Conservation (phyloP, 2,888 invertebrate species). For the Drosophila limbata region DNA sequence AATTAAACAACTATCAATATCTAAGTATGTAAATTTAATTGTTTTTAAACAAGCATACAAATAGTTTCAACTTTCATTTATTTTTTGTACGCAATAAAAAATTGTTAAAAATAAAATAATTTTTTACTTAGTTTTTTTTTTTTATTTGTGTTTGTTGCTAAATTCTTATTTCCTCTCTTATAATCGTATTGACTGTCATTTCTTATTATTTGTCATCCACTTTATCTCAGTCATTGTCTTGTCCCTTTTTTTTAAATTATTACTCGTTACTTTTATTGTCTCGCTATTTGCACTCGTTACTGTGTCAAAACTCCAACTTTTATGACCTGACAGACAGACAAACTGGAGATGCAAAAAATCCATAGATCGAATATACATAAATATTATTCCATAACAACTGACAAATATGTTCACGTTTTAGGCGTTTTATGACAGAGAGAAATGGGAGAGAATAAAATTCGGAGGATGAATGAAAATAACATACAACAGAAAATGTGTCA, state of each 20-base stretch:
- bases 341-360: neutral
- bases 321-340: neutral
- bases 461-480: slow-evolving; percentile 24
- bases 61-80: neutral
- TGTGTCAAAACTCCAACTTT: neutral
- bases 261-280: slow-evolving; percentile 7
- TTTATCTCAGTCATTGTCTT: neutral
- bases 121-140: neutral
- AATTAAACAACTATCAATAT: slow-evolving; percentile 19
- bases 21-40: slow-evolving; percentile 6
- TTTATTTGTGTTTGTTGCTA: neutral
- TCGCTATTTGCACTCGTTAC: slow-evolving; percentile 3
- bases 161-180: neutral
- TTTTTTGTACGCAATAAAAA: neutral
- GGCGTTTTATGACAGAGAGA: slow-evolving; percentile 33
- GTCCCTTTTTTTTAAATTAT: neutral
- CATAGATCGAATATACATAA: slow-evolving; percentile 30
- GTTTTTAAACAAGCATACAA: neutral
- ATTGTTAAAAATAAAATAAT: neutral
- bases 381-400: slow-evolving; percentile 16
- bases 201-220: neutral
- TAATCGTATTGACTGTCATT: neutral
- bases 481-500: slow-evolving; percentile 55
- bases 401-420: slow-evolving; percentile 36
- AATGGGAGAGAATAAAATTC: slow-evolving; percentile 2